phyloP scores from a whole-genome alignment of 37 sponge, comb jelly and placozoan genomes.

The Bolinopsis microptera region DNA sequence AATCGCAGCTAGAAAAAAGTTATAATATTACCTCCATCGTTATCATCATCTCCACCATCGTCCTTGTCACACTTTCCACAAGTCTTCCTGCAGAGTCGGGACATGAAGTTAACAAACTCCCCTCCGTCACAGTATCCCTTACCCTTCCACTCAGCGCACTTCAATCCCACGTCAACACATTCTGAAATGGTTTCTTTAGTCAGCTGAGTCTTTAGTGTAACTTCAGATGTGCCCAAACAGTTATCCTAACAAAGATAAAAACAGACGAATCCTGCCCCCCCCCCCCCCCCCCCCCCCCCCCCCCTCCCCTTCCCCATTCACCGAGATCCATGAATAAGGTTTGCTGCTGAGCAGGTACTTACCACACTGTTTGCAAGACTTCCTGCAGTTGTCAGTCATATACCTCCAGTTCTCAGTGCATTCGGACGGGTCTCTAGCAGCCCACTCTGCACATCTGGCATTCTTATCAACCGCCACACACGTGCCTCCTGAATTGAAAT shows the following conservation, averaged over 20 bases:
- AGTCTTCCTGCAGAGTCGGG: not conserved
- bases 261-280: no score
- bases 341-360: no score
- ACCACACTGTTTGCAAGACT: conserved; percentile 21
- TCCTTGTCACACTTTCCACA: not conserved
- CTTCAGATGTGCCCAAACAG: no score
- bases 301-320: no score
- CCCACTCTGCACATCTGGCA: not conserved
- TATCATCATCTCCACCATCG: not conserved
- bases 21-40: not conserved
- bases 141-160: conserved; percentile 25
- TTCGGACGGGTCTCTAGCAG: conserved; percentile 25
- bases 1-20: no score
- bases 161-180: not conserved
- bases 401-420: conserved; percentile 25
- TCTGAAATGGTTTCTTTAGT: not conserved
- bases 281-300: no score
- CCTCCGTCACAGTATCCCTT: not conserved
- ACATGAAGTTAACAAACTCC: not conserved
- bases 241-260: no score
- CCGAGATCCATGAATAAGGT: no score
- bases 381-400: not conserved
- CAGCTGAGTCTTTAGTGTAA: no score
- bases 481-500: no score
- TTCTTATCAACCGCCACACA: not conserved